Evolutionary conservation across 2,888 invertebrate genomes (phyloP), one percentile per base, ranked within the genome.

Genomic region (Tricholauxania praeusta): DNA sequence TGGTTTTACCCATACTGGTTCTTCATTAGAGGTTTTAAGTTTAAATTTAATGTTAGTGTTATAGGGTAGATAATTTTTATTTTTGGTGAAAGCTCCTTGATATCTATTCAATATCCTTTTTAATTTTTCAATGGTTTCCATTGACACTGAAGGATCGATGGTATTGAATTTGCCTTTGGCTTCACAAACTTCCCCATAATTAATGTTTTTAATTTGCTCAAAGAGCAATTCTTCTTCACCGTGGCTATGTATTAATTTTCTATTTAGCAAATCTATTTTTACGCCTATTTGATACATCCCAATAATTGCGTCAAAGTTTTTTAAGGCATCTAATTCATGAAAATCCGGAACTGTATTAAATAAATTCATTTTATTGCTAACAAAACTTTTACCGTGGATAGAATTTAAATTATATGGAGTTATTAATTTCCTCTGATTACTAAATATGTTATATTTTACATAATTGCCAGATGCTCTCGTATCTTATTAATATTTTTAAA

Each of bases 151-250:
- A 22, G n/a, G 47, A 62, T 63, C 17, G 15, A 64, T 64, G 17
- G 32, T 64, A 17, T 64, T 48, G 48, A 19, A 47, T 48, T 8
- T 64, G 39, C 10, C 17, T 64, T 63, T 64, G 12, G 48, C 17
- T 64, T 64, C 15, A 22, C 22, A 64, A 5, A 64, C 19, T 64
- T 49, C 19, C 51, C 51, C 15, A 19, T 64, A n/a, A 28, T 60
- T 64, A 49, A 19, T 47, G 17, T 64, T 47, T 64, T 64, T 32
- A 60, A 60, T 60, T 39, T 32, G 60, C 39, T 60, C 32, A 60
- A 14, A 7, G 14, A 28, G 22, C 22, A 22, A 22, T 22, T 3
- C 3, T 22, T 22, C 22, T 22, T 22, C 22, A 1, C 22, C 22
- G 22, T 22, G 3, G 22, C 3, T 22, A 22, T 22, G 22, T 22